Conservation (phyloP, 2,113 vertebrate genomes). For the Peromyscus polionotus region DNA sequence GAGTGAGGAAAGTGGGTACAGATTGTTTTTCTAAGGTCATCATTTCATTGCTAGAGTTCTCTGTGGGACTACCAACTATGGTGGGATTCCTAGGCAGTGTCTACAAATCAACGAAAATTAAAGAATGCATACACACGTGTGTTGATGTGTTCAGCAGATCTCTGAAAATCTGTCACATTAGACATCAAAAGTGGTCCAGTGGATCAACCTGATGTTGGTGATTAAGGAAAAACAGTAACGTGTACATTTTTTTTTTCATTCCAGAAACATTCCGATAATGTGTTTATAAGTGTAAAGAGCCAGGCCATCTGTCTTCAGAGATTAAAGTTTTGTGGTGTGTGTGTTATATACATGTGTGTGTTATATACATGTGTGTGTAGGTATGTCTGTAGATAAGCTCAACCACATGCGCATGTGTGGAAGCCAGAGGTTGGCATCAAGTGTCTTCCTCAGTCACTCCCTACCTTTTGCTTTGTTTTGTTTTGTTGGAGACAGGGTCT, state of each 20-base stretch:
- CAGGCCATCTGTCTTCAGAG: too few relatives aligned
- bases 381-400: not conserved
- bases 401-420: too few relatives aligned
- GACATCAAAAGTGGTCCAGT: not conserved
- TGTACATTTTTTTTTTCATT: not conserved
- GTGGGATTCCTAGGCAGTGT: not conserved
- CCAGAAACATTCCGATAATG: not conserved
- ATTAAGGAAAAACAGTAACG: not conserved
- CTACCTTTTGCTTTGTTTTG: not conserved
- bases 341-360: not conserved
- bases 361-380: not conserved
- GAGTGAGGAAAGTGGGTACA: too few relatives aligned
- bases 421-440: not conserved
- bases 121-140: accelerated
- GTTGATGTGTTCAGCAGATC: not conserved
- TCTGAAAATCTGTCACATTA: not conserved
- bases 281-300: not conserved
- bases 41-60: not conserved
- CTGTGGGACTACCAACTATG: accelerated
- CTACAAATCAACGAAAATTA: not conserved
- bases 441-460: not conserved
- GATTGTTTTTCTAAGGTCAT: not conserved
- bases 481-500: not conserved
- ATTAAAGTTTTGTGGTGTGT: not conserved
- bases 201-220: accelerated